phyloP scores from a whole-genome alignment of 2,797 vertebrate species.

The Pteronotus mesoamericanus region DNA sequence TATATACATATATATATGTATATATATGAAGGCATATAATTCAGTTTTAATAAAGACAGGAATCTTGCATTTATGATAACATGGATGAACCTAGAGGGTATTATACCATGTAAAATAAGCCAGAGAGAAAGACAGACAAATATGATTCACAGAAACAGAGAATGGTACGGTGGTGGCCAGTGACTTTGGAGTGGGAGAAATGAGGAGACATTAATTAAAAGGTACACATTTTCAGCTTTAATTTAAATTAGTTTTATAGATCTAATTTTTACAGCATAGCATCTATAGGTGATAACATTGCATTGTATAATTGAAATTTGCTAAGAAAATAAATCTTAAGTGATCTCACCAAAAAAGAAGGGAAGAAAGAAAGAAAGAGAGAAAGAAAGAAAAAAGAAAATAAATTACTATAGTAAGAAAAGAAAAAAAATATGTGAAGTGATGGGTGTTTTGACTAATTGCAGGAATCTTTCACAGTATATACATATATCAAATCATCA shows the following conservation, averaged over 20 bases:
- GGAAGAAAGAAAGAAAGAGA: not conserved
- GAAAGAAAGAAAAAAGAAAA: too few species aligned
- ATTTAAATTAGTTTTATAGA: not conserved
- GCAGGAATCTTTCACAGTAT: not conserved
- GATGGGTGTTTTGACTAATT: not conserved
- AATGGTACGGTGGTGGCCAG: not conserved
- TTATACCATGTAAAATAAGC: not conserved
- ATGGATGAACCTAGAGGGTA: not conserved
- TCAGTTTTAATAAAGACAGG: not conserved
- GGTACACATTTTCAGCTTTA: not conserved
- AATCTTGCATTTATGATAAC: not conserved
- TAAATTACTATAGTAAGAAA: not conserved
- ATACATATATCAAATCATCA: not conserved
- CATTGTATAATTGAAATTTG: not conserved
- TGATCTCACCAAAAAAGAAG: fast-evolving
- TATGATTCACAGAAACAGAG: not conserved
- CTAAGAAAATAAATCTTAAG: not conserved
- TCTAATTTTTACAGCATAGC: not conserved
- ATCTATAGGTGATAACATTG: not conserved
- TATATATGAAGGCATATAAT: not conserved
- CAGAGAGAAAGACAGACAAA: not conserved
- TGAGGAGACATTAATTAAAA: not conserved
- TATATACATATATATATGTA: too few species aligned
- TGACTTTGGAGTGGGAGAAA: not conserved
- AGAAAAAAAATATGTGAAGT: not conserved